Evolutionary conservation across 2,113 vertebrate genomes (phyloP), one percentile per base, ranked within the genome.

Genomic region (Megaceryle torquata): DNA sequence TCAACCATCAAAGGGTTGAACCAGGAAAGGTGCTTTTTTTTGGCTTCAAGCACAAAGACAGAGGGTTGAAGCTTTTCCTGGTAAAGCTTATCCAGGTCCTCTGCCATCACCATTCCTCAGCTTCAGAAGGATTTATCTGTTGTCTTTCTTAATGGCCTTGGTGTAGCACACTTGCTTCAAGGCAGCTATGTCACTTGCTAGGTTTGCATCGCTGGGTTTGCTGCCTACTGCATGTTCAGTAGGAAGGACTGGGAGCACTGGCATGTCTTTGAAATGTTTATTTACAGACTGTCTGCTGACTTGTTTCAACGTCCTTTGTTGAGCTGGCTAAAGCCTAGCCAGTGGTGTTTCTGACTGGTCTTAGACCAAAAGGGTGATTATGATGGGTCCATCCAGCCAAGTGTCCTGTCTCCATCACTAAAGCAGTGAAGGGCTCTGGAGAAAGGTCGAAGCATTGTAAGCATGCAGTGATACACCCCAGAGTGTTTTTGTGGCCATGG

Each of bases 1-100:
- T 50, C 63, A 70, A 39, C 88, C 83, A 82, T 91, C 86, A 94
- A 88, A 92, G 95, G 71, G n/a, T 17, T 63, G 54, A 94, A 90
- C 56, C 51, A 86, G 91, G 85, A 91, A 92, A 78, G 65, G 22
- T 61, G 46, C 39, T 93, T 83, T 10, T 10, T 59, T n/a, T 67
- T 91, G 88, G n/a, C 82, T 95, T 29, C 69, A 59, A 86, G 83
- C 60, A 63, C 56, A 70, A 28, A 94, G 82, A 65, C 79, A 81
- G 81, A 65, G 50, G 16, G 5, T 13, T 89, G 82, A 48, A 85
- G 70, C 8, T 76, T 68, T 88, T 82, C 79, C 92, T 94, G 41
- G 31, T 75, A 11, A 11, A n/a, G n/a, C n/a, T 7, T 83, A 50
- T n/a, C 50, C 64, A 69, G n/a, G 31, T 81, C 50, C 43, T 93